These are phyloP conservation scores for Cosmopolites sordidus DNA, from an alignment of 2,888 invertebrate genomes.

Conservation along the genomic window DNA sequence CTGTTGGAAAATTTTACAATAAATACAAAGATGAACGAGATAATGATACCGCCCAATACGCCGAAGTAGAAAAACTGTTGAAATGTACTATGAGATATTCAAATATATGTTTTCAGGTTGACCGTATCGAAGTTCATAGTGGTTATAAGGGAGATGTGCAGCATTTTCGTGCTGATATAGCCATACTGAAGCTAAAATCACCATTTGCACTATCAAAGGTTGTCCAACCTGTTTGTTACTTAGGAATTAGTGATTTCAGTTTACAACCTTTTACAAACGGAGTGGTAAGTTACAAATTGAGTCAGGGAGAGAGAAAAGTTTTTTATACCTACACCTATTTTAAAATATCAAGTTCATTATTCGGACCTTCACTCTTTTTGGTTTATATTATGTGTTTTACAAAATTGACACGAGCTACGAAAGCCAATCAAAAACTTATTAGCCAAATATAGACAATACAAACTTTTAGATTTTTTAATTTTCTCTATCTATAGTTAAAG, in stretches of 20 bases:
- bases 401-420: no score
- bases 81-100: background rate
- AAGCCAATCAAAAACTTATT: no score
- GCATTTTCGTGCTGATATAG: conserved; percentile 40
- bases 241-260: background rate
- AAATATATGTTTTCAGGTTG: conserved; percentile 29
- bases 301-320: no score
- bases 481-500: no score
- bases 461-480: no score
- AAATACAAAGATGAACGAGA: conserved; percentile 35
- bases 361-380: no score
- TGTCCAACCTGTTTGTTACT: conserved; percentile 43
- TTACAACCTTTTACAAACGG: conserved; percentile 18
- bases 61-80: conserved; percentile 28
- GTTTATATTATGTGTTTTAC: no score
- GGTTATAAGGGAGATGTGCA: conserved; percentile 34
- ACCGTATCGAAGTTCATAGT: conserved; percentile 28
- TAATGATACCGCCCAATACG: conserved; percentile 34
- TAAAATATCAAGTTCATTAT: no score
- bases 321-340: no score
- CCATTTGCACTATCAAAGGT: conserved; percentile 36
- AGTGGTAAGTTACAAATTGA: no score
- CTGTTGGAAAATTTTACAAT: conserved; percentile 42
- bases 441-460: no score
- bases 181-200: conserved; percentile 38